phyloP scores from a whole-genome alignment of 2,113 vertebrate species.

The Beaufortia kweichowensis region DNA sequence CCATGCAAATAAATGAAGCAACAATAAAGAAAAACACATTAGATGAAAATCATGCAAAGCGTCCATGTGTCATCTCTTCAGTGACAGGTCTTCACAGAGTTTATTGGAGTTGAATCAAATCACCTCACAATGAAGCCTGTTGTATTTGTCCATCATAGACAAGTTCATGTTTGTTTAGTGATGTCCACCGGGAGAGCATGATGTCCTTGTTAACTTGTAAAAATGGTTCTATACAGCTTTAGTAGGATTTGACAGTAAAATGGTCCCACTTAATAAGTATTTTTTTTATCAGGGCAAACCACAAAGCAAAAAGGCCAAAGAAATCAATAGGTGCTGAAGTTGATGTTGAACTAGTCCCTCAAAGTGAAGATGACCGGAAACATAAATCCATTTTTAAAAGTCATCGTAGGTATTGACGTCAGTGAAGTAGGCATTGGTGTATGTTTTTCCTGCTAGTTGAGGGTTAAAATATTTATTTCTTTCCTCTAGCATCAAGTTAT shows the following conservation, averaged over 20 bases:
- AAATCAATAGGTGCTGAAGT: constrained; percentile 46
- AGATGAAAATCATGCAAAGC: constrained; percentile 64
- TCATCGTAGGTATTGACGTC: constrained; percentile 98
- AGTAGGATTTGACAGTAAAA: constrained; percentile 61
- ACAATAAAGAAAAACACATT: constrained; percentile 60
- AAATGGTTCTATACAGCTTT: constrained; percentile 59
- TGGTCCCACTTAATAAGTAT: constrained; percentile 56
- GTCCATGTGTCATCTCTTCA: constrained; percentile 60
- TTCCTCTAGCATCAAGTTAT: constrained; percentile 97
- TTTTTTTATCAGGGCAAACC: constrained; percentile 67
- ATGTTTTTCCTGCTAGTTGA: constrained; percentile 92
- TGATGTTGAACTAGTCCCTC: not conserved
- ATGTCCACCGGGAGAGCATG: constrained; percentile 67
- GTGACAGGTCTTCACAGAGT: constrained; percentile 62
- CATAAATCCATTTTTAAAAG: constrained; percentile 77
- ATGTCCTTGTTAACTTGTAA: constrained; percentile 60
- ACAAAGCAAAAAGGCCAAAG: constrained; percentile 62
- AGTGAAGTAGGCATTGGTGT: constrained; percentile 95
- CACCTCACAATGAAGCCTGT: constrained; percentile 48
- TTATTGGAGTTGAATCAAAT: constrained; percentile 61
- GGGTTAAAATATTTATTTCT: constrained; percentile 98
- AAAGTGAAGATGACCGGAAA: constrained; percentile 46
- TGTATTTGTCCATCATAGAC: constrained; percentile 41
- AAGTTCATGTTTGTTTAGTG: constrained; percentile 57
- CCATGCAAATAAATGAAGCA: constrained; percentile 61